Evolutionary conservation across 2,888 invertebrate species (phyloP).

Genomic region (Panopea generosa): DNA sequence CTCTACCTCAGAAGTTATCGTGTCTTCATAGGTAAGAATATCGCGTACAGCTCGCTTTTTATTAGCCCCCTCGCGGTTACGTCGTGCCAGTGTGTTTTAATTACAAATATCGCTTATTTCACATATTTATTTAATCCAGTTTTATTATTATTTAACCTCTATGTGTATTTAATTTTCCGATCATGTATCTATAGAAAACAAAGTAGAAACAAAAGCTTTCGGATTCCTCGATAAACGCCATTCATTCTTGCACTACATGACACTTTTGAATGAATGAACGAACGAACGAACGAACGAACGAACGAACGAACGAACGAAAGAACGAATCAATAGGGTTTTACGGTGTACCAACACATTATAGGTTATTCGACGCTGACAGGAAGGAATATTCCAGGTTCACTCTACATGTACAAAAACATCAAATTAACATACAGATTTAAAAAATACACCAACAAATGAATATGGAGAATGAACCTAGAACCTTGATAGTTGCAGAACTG

Average conservation of each 20-base stretch:
- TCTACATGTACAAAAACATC: too few relatives aligned
- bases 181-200: constrained; percentile 8
- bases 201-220: neutral
- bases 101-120: too few relatives aligned
- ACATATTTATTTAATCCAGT: neutral
- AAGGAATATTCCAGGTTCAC: too few relatives aligned
- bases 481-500: too few relatives aligned
- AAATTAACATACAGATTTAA: too few relatives aligned
- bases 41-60: constrained; percentile 49
- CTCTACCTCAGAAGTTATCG: constrained; percentile 55
- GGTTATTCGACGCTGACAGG: too few relatives aligned
- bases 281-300: too few relatives aligned
- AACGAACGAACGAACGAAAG: too few relatives aligned
- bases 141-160: neutral
- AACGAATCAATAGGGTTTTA: neutral
- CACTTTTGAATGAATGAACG: constrained; percentile 1
- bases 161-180: neutral
- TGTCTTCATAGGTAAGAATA: constrained; percentile 55
- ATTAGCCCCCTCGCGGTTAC: constrained; percentile 18
- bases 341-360: too few relatives aligned
- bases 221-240: neutral
- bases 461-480: too few relatives aligned
- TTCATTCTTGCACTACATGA: constrained; percentile 37
- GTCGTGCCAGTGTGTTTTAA: constrained; percentile 2
- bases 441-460: too few relatives aligned